phyloP scores from a whole-genome alignment of 2,888 invertebrate genomes.

The Sarcophaga carnaria region DNA sequence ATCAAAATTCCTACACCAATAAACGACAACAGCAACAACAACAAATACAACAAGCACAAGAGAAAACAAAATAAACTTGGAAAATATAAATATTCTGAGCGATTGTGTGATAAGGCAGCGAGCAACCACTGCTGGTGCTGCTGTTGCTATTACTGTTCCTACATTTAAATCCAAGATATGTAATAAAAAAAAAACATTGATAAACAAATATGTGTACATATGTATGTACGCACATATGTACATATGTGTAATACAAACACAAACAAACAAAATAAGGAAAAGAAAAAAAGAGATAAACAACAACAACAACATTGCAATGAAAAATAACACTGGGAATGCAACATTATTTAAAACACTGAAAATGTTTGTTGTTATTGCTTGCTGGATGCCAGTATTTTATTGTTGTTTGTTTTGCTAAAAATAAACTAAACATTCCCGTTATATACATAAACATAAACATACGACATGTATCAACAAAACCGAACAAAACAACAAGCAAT shows the following conservation, averaged over 20 bases:
- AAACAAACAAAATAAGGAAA: background rate
- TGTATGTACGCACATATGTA: background rate
- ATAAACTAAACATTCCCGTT: slow-evolving; percentile 35
- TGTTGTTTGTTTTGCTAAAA: slow-evolving; percentile 48
- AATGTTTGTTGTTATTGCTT: slow-evolving; percentile 18
- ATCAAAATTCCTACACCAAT: slow-evolving; percentile 52
- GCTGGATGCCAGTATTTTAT: background rate
- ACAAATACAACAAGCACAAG: background rate
- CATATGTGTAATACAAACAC: background rate
- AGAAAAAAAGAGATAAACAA: background rate
- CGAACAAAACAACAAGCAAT: slow-evolving; percentile 41
- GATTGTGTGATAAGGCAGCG: background rate
- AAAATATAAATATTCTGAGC: slow-evolving; percentile 26
- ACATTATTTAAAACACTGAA: slow-evolving; percentile 39
- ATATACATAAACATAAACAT: slow-evolving; percentile 29
- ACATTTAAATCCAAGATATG: slow-evolving; percentile 22
- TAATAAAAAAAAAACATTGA: background rate
- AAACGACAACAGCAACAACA: slow-evolving; percentile 7
- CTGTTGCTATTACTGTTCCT: slow-evolving; percentile 43
- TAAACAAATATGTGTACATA: background rate
- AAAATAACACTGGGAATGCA: slow-evolving; percentile 4
- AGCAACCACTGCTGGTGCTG: slow-evolving; percentile 9
- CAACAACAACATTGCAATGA: slow-evolving; percentile 24
- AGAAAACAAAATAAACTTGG: slow-evolving; percentile 52
- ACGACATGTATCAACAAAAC: slow-evolving; percentile 41